A percentile compares a stretch with the other conserved stretches of the same genome.
phyloP scores from a whole-genome alignment of 2,888 invertebrate species.

The Zygaena filipendulae region DNA sequence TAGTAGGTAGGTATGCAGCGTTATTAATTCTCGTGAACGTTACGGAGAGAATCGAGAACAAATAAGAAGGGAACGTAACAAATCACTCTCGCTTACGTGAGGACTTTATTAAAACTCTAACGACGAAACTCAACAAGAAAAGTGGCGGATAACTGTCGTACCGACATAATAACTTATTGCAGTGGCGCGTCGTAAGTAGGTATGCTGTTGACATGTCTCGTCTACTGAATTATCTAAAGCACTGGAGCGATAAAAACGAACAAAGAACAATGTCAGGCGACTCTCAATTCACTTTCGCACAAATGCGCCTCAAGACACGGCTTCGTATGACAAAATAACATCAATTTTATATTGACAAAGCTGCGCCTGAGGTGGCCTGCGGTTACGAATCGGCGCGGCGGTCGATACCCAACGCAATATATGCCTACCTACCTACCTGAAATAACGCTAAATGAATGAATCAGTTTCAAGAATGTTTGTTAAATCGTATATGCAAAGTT shows the following conservation, averaged over 20 bases:
- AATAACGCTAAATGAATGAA: background rate
- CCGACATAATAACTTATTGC: background rate
- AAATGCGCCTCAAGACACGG: slow-evolving; percentile 38
- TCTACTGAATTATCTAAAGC: slow-evolving; percentile 54
- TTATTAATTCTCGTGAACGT: too few species aligned
- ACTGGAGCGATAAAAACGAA: slow-evolving; percentile 63
- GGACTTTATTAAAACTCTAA: slow-evolving; percentile 36
- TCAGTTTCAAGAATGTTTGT: background rate
- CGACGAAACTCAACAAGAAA: slow-evolving; percentile 47
- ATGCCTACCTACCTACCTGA: background rate
- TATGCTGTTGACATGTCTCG: slow-evolving; percentile 18
- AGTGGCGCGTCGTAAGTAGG: slow-evolving; percentile 18
- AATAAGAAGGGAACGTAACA: slow-evolving; percentile 24
- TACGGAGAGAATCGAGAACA: too few species aligned
- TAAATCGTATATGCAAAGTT: too few species aligned
- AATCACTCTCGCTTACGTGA: slow-evolving; percentile 37
- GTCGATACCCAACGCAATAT: background rate
- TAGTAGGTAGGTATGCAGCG: too few species aligned
- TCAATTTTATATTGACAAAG: slow-evolving; percentile 39
- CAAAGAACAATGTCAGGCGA: slow-evolving; percentile 63
- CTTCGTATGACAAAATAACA: slow-evolving; percentile 54
- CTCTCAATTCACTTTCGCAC: slow-evolving; percentile 57
- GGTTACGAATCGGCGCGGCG: slow-evolving; percentile 33
- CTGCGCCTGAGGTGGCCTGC: slow-evolving; percentile 24
- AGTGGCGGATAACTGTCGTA: slow-evolving; percentile 47